Evolutionary conservation across 2,797 vertebrate genomes (phyloP).

Genomic region (Gastrophryne carolinensis): DNA sequence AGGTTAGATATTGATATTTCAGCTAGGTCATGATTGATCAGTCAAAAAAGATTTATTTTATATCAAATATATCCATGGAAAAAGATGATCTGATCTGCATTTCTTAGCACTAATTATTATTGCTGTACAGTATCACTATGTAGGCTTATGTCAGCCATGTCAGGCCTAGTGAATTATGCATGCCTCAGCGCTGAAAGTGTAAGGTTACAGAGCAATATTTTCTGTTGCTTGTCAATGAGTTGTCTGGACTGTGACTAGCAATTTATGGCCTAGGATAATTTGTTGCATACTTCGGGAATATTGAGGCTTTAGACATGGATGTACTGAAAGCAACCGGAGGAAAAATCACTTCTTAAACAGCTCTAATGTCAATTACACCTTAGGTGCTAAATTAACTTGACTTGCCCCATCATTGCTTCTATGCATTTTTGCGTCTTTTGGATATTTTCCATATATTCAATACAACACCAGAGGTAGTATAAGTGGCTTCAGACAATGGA

Average conservation of each 20-base stretch:
- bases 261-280: background rate
- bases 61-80: too few relatives aligned
- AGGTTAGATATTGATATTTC: background rate
- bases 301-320: background rate
- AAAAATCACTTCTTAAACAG: too few relatives aligned
- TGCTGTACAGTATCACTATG: background rate
- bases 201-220: constrained; percentile 17
- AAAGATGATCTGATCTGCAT: background rate
- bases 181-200: background rate
- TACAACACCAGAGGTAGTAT: too few relatives aligned
- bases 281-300: background rate
- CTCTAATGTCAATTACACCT: too few relatives aligned
- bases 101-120: background rate
- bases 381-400: too few relatives aligned
- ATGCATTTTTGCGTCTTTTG: constrained; percentile 32
- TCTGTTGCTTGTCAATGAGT: constrained; percentile 8
- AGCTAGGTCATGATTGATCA: background rate
- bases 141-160: constrained; percentile 8
- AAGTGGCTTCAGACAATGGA: too few relatives aligned
- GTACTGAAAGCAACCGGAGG: background rate
- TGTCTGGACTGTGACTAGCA: background rate
- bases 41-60: background rate
- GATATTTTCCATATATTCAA: constrained; percentile 50
- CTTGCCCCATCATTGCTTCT: too few relatives aligned
- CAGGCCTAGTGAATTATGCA: constrained; percentile 11